phyloP scores from a whole-genome alignment of 2,797 vertebrate genomes.

The Acestrorhynchus altus region DNA sequence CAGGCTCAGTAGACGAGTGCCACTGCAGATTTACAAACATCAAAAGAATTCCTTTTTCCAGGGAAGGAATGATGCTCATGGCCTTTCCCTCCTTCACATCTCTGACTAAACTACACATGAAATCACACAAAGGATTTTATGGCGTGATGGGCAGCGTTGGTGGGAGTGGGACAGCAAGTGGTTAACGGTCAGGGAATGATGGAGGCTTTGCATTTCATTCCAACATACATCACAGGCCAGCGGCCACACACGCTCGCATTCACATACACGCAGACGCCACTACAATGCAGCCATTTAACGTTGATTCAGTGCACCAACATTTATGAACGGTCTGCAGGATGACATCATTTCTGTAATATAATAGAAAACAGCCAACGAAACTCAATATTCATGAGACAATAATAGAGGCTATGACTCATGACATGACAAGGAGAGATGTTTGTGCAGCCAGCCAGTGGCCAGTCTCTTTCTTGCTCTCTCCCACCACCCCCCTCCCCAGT shows the following conservation, averaged over 20 bases:
- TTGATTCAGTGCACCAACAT: conserved; percentile 37
- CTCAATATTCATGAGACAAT: conserved; percentile 39
- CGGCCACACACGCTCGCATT: conserved; percentile 59
- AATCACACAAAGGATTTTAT: conserved; percentile 70
- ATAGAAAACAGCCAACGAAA: conserved; percentile 34
- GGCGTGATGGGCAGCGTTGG: conserved; percentile 73
- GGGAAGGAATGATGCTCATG: neutral
- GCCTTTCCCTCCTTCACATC: conserved; percentile 46
- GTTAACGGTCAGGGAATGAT: conserved; percentile 72
- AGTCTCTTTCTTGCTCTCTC: neutral
- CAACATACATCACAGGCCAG: conserved; percentile 57
- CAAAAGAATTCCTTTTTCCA: neutral
- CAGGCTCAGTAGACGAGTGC: neutral
- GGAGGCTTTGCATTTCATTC: conserved; percentile 64
- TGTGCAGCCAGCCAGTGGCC: conserved; percentile 17
- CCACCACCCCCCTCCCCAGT: neutral
- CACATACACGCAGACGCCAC: conserved; percentile 60
- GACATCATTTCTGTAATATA: conserved; percentile 53
- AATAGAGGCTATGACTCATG: conserved; percentile 33
- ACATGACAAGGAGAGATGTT: conserved; percentile 15
- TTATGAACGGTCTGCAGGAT: conserved; percentile 49
- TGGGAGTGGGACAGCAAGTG: conserved; percentile 67
- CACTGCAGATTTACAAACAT: neutral
- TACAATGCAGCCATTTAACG: conserved; percentile 11
- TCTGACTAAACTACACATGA: conserved; percentile 45